Evolutionary conservation across 2,888 invertebrate species (phyloP).

Genomic region (Euclidia mi): DNA sequence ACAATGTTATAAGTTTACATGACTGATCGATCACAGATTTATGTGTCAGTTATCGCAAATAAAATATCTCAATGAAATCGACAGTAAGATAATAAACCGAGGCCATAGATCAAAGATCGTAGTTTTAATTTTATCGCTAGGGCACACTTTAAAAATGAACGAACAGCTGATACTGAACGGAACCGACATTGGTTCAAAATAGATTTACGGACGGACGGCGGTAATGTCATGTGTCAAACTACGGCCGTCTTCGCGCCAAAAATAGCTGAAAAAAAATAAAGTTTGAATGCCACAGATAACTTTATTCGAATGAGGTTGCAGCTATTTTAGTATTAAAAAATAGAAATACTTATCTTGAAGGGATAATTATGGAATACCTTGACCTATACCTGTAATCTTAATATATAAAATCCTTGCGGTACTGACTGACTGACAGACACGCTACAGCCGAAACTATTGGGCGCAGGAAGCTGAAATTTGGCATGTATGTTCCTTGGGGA

Average conservation of each 20-base stretch:
- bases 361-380: no score
- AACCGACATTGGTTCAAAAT: conserved; percentile 10
- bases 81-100: conserved; percentile 16
- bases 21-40: conserved; percentile 4
- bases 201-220: background rate
- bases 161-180: conserved; percentile 14
- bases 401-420: no score
- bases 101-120: conserved; percentile 13
- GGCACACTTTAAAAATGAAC: conserved; percentile 9
- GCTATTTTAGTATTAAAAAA: no score
- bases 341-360: no score
- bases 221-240: conserved; percentile 7
- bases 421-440: no score
- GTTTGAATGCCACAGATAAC: background rate
- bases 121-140: conserved; percentile 27
- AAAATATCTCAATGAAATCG: background rate
- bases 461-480: no score
- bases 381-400: no score
- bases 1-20: background rate
- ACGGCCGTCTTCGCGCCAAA: conserved; percentile 1
- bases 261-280: background rate
- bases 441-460: no score
- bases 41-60: background rate
- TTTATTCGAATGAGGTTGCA: no score
- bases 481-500: no score